These are phyloP conservation scores for Etia nguti DNA, from an alignment of 2,113 vertebrate species.

Conservation along the genomic window DNA sequence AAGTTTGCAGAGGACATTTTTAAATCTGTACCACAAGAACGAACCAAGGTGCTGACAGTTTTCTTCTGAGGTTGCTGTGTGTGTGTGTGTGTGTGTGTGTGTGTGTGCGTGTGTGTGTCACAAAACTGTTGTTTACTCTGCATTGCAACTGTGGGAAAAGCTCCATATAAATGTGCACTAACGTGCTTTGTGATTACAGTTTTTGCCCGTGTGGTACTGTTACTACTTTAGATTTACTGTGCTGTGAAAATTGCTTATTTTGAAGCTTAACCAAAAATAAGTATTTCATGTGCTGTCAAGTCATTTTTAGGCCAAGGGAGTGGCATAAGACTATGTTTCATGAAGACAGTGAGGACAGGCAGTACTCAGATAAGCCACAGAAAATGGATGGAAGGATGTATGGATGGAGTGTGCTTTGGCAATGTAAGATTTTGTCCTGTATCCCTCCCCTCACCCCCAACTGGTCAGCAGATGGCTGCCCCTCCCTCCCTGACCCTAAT, in stretches of 20 bases:
- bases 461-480: background rate
- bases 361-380: background rate
- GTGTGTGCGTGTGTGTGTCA: background rate
- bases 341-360: background rate
- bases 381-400: background rate
- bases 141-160: background rate
- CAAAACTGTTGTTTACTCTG: background rate
- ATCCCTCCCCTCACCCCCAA: background rate
- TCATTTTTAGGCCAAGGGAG: background rate
- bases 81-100: background rate
- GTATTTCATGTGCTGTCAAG: background rate
- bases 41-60: background rate
- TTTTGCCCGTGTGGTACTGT: background rate
- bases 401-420: background rate
- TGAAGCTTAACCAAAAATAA: slow-evolving; percentile 13
- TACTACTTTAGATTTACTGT: slow-evolving; percentile 31
- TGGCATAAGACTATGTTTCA: background rate
- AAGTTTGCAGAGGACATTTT: background rate
- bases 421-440: background rate
- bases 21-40: background rate
- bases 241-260: slow-evolving; percentile 21
- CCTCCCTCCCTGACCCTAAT: background rate
- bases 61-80: background rate
- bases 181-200: background rate
- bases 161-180: background rate